These are phyloP conservation scores for Gymnocypris eckloni DNA, from an alignment of 2,797 vertebrate species.

Conservation along the genomic window DNA sequence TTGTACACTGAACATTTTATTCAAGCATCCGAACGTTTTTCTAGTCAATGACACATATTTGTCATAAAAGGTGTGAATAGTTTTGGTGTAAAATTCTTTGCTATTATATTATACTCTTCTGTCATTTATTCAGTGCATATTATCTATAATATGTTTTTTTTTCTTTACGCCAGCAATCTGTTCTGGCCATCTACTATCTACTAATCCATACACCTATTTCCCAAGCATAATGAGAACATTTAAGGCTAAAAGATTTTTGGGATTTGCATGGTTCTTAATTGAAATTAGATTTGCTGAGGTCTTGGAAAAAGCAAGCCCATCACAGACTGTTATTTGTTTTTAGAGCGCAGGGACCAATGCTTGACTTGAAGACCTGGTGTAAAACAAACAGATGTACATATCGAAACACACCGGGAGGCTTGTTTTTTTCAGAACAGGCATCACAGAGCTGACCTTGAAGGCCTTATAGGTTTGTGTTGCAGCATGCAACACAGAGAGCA, in stretches of 20 bases:
- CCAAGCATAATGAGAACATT: constrained; percentile 19
- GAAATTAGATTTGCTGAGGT: constrained; percentile 10
- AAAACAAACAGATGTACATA: background rate
- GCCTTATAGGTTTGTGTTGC: background rate
- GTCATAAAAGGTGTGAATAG: background rate
- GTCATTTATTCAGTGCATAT: background rate
- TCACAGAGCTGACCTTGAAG: constrained; percentile 16
- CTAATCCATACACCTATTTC: constrained; percentile 16
- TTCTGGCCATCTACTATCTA: background rate
- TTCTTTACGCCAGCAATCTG: background rate
- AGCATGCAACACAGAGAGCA: background rate
- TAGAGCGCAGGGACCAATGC: background rate
- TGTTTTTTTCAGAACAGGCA: constrained; percentile 5
- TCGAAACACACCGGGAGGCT: background rate
- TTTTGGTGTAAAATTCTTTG: background rate
- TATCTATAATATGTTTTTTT: background rate
- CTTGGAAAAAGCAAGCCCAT: constrained; percentile 5
- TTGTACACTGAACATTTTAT: background rate
- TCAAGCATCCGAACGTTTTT: background rate
- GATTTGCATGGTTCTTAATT: constrained; percentile 28
- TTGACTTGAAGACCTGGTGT: constrained; percentile 3
- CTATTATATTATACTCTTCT: background rate
- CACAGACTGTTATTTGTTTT: background rate
- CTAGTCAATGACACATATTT: background rate
- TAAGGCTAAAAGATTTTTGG: constrained; percentile 17